Percentiles rank a stretch among this genome's conserved stretches.
phyloP scores from a whole-genome alignment of 2,888 invertebrate genomes.

The Metellina segmentata region DNA sequence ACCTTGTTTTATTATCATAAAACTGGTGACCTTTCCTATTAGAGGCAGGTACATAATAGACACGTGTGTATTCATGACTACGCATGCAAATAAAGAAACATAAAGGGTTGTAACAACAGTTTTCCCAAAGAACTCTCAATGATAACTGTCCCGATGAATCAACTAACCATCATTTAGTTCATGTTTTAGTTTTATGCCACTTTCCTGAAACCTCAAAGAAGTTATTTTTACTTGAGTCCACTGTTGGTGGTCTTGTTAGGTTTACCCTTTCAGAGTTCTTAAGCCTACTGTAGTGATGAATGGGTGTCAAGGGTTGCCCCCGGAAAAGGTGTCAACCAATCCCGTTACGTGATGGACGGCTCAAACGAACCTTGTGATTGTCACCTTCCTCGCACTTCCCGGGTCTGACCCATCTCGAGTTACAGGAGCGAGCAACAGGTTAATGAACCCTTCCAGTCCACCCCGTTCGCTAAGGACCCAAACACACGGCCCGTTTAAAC shows the following conservation, averaged over 20 bases:
- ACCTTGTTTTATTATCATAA: too few relatives aligned
- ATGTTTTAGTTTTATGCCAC: too few relatives aligned
- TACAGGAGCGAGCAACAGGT: not conserved
- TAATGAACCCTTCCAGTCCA: not conserved
- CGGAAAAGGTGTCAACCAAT: conserved; percentile 35
- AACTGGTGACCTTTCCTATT: too few relatives aligned
- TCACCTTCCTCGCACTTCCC: conserved; percentile 24
- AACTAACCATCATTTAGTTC: too few relatives aligned
- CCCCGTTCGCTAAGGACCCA: too few relatives aligned
- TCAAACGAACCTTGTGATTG: conserved; percentile 62
- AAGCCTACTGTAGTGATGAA: not conserved
- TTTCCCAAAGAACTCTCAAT: too few relatives aligned
- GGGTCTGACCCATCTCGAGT: not conserved
- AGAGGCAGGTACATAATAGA: too few relatives aligned
- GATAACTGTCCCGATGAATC: too few relatives aligned
- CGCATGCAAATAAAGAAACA: too few relatives aligned
- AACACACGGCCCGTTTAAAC: too few relatives aligned
- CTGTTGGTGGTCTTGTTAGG: conserved; percentile 35
- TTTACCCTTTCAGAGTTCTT: not conserved
- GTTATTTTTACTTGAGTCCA: not conserved
- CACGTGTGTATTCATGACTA: too few relatives aligned
- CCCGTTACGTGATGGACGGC: conserved; percentile 50
- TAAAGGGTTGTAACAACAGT: too few relatives aligned
- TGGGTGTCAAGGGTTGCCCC: not conserved
- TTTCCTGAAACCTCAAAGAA: not conserved